Percentiles rank a stretch among this genome's conserved stretches.
These are phyloP conservation scores for Craseonycteris thonglongyai DNA, from an alignment of 2,113 vertebrate species.

Conservation along the genomic window DNA sequence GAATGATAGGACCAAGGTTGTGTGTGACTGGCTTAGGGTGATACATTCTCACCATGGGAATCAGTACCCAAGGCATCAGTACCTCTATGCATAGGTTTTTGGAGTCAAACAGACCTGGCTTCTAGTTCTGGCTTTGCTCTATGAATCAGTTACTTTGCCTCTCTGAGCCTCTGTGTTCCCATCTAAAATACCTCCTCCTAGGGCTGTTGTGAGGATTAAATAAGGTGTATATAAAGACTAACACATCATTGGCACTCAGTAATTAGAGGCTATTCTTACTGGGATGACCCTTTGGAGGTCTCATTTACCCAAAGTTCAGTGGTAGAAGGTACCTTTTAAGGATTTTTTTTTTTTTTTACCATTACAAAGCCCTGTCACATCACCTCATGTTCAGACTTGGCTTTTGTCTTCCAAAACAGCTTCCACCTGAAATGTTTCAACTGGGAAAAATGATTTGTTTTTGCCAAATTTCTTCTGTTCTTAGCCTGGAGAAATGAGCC, in stretches of 20 bases:
- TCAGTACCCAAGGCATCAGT: background rate
- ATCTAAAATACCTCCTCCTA: background rate
- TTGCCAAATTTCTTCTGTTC: slow-evolving; percentile 35
- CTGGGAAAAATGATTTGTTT: background rate
- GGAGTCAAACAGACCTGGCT: background rate
- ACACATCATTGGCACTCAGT: background rate
- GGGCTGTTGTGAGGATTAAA: background rate
- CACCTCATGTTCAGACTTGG: background rate
- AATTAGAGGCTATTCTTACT: background rate
- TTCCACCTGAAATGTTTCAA: slow-evolving; percentile 41
- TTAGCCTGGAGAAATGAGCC: background rate
- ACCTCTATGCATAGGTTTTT: background rate
- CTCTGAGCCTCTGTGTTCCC: background rate
- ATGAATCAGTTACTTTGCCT: background rate
- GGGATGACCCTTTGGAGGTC: background rate
- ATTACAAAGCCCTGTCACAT: background rate
- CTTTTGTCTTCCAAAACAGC: slow-evolving; percentile 8
- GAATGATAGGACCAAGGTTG: background rate
- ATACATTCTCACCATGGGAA: background rate
- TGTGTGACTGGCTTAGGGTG: background rate
- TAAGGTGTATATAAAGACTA: background rate
- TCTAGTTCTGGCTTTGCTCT: background rate
- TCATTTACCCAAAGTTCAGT: background rate
- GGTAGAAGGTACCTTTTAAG: background rate
- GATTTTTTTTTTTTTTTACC: slow-evolving; percentile 10